Base-by-base conservation (phyloP, 2,888 invertebrate genomes). In the Aelia acuminata region DNA sequence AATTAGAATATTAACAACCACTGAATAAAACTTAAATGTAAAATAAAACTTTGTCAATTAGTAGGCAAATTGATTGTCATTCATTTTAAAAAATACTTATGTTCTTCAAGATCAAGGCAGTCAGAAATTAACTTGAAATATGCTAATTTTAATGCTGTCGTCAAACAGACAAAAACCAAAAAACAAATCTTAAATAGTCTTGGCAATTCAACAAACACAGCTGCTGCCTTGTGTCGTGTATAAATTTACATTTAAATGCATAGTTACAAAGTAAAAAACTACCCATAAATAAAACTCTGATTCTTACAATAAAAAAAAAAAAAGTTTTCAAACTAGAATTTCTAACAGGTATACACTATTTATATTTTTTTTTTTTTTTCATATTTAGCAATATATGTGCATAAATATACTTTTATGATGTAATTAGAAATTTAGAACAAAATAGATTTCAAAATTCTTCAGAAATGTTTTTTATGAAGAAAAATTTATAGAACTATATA, bases 141-240 rank as follows among this genome's bases (percentile, higher is more conserved):
- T 70, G 63, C 13, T 70, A 35, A 70, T 35, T 31, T 70, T 70
- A 70, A 57, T 35, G 35, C 20, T 70, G 63, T 70, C 80, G 13
- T 43, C 80, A 80, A 80, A 43, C 43, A 47, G 80, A 80, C 75
- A 75, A 80, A 43, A 80, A 70, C 15, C 35, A 35, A 70, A 35
- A 70, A 70, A 80, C 80, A 22, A 80, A 80, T 43, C 80, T 80
- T 43, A 80, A 80, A 80, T 80, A 80, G 43, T 47, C 80, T 80
- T 80, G 80, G 80, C 80, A 80, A n/a, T 15, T n/a, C 13, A 80
- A 50, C 85, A 85, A 85, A 85, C 39, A 53, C 85, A 85, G 85
- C 80, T 80, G 85, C 80, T 80, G 80, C 43, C 43, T 43, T 43
- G 43, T 47, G 43, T 22, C 80, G 43, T 43, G 43, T 80, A 43